Base-by-base conservation (phyloP, 2,797 vertebrate genomes). In the Telmatherina bonti region DNA sequence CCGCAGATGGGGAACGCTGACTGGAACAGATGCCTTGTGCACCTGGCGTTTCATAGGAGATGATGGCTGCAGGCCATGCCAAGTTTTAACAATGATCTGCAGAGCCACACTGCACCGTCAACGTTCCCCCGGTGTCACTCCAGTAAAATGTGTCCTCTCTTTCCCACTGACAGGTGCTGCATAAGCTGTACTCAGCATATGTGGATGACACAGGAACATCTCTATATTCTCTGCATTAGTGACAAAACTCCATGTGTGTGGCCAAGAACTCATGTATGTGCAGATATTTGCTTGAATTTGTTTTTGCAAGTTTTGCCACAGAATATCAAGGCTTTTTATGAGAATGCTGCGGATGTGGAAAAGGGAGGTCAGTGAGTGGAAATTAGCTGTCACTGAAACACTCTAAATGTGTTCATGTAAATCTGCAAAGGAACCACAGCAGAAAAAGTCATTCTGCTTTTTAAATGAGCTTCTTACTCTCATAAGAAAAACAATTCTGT, bases 21-120 rank as follows among this genome's bases (percentile, higher is more conserved):
- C 72, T 56, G 53, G 41, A 72, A 70, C 85, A 85, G 85, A 88
- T 83, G 83, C 72, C 75, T 61, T 61, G 81, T 54, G 70, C 65
- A 38, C 51, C 70, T 58, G 60, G 64, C 45, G 15, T 71, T 78
- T 81, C 71, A 52, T 70, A 26, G 64, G 70, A 61, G 57, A 60
- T 24, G 36, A 64, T 10, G 63, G 45, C 69, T 57, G 66, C 61
- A 61, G 67, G 64, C 69, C 12, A 52, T 29, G 78, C 78, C 76
- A 84, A 65, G 59, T 84, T 77, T 77, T 78, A 87, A 90, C 62
- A 30, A 83, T 83, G 78, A 87, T 84, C 54, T 74, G 77, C 61
- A 35, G 74, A 77, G 88, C 86, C 88, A 83, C 70, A 79, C 27
- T 78, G 79, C 84, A 76, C 67, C 45, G 81, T 75, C 70, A 78